Conservation (phyloP, 2,888 invertebrate species). For the Philaethria dido region DNA sequence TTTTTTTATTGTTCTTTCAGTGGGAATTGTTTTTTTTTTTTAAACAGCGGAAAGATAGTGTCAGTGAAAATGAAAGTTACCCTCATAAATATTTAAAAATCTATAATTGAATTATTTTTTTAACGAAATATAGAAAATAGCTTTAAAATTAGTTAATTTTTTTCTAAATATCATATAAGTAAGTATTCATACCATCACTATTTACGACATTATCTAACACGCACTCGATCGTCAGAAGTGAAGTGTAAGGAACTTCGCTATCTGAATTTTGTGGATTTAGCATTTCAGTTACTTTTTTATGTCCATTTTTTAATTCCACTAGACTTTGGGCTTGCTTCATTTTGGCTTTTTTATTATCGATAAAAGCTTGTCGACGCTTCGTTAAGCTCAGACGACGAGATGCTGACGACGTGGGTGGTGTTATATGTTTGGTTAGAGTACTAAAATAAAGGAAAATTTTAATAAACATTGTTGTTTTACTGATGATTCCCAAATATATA, state of each 20-base stretch:
- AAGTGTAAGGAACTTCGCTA: constrained; percentile 73
- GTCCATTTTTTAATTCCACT: constrained; percentile 67
- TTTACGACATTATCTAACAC: constrained; percentile 69
- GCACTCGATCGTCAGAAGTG: constrained; percentile 69
- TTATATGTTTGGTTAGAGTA: constrained; percentile 88
- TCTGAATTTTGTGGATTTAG: constrained; percentile 71
- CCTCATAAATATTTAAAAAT: too few species aligned
- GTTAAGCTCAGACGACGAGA: constrained; percentile 62
- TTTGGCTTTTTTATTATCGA: constrained; percentile 70
- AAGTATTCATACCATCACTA: constrained; percentile 63
- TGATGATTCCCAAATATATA: too few species aligned
- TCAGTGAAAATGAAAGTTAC: too few species aligned
- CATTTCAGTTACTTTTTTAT: constrained; percentile 61
- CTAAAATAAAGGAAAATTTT: constrained; percentile 62
- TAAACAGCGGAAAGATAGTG: too few species aligned
- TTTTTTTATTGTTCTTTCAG: too few species aligned
- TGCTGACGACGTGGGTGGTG: constrained; percentile 81
- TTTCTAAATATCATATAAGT: background rate
- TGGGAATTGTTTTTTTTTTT: too few species aligned
- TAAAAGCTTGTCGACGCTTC: constrained; percentile 70
- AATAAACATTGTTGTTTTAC: background rate
- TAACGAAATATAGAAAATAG: too few species aligned
- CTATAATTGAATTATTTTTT: too few species aligned
- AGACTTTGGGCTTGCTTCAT: constrained; percentile 71
- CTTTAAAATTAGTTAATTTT: too few species aligned